phyloP scores from a whole-genome alignment of 1,140 invertebrate species.

The Littorina saxatilis region DNA sequence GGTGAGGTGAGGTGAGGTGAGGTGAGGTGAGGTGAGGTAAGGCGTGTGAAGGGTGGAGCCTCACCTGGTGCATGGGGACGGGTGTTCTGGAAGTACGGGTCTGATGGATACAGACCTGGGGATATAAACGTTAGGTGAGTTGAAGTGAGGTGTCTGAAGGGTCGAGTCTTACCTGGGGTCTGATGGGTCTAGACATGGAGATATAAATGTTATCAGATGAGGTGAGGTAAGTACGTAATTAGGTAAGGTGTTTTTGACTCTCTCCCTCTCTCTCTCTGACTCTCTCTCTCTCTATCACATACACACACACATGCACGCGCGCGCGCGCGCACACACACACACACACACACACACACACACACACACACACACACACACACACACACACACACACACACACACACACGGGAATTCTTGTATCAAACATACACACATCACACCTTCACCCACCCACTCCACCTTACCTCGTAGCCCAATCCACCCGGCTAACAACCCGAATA shows the following conservation, averaged over 20 bases:
- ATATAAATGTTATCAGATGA: too few relatives aligned
- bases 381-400: not conserved
- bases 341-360: not conserved
- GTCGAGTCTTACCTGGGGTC: too few relatives aligned
- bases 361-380: not conserved
- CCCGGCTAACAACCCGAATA: not conserved
- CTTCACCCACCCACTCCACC: not conserved
- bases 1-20: not conserved
- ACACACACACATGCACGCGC: not conserved
- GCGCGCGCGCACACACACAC: not conserved
- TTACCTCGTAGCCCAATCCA: not conserved
- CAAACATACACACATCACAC: not conserved
- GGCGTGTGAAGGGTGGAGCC: not conserved
- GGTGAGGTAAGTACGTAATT: too few relatives aligned
- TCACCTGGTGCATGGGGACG: too few relatives aligned
- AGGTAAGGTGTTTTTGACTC: too few relatives aligned
- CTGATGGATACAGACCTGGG: slow-evolving; percentile 83
- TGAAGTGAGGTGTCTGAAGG: too few relatives aligned
- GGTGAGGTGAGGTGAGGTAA: not conserved
- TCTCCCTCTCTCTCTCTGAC: not conserved
- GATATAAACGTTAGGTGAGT: not conserved
- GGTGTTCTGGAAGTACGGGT: slow-evolving; percentile 81
- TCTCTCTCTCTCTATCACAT: too few relatives aligned
- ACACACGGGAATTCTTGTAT: not conserved
- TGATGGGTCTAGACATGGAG: too few relatives aligned